Evolutionary conservation across 2,888 invertebrate genomes (phyloP), one percentile per base, ranked within the genome.

Genomic region (Aporophyla lueneburgensis): DNA sequence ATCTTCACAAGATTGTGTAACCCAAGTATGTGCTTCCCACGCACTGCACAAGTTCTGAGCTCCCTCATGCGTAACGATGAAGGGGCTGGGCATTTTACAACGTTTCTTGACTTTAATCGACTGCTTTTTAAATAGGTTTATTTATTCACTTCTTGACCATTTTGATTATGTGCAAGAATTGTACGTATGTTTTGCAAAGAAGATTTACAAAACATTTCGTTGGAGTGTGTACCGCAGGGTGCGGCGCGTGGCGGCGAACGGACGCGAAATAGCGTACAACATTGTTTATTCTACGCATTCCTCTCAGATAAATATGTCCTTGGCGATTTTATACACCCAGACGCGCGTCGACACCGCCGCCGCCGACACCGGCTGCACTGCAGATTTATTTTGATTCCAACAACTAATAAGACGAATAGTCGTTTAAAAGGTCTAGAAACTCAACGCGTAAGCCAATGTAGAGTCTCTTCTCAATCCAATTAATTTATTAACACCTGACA

Each of bases 1-100:
- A 93, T 94, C 93, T 94, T 93, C 92, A 89, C 90, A 91, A 93
- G 94, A 94, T 96, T 95, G 95, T 95, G 96, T 95, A 96, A 96
- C 93, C 90, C 91, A 94, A 96, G 95, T 93, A 93, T 95, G 95
- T 95, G 94, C 93, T 96, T 96, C 96, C 96, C 96, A 96, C 96
- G 96, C 95, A 93, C 92, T 90, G 92, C 92, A 92, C 92, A 91
- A 92, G 92, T 88, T 89, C 89, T 80, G 87, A 82, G 88, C 88
- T 92, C 93, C 93, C 91, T 93, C 92, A 92, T 94, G 93, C 96
- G 95, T 96, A 93, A 95, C 95, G 93, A 88, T 89, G 87, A 92
- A 93, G 95, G 96, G 96, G 96, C 96, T 94, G 94, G 93, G 91
- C 92, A 93, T 94, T 94, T 93, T 94, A 93, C 93, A 93, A 92